Percentiles rank a stretch among this genome's conserved stretches.
These are phyloP conservation scores for Crematogaster levior DNA, from an alignment of 2,888 invertebrate genomes.

Conservation along the genomic window DNA sequence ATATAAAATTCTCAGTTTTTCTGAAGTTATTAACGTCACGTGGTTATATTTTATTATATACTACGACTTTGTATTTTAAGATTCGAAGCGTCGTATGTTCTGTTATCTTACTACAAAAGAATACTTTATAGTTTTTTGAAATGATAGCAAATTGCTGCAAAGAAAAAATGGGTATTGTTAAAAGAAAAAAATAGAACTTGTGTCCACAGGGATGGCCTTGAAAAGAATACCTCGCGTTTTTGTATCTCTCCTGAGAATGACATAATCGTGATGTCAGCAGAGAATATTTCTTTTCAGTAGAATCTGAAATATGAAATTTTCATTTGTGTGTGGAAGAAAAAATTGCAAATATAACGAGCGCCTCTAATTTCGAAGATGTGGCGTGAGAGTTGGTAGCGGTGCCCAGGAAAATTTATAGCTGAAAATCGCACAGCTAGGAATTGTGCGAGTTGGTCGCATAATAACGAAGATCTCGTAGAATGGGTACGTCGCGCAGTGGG, in stretches of 20 bases:
- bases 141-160: conserved; percentile 8
- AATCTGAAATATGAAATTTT: too few relatives aligned
- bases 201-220: too few relatives aligned
- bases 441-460: background rate
- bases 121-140: conserved; percentile 12
- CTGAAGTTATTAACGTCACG: background rate
- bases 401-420: conserved; percentile 20
- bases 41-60: too few relatives aligned
- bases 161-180: too few relatives aligned
- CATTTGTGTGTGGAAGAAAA: background rate
- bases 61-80: background rate
- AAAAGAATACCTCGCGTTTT: too few relatives aligned
- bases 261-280: too few relatives aligned
- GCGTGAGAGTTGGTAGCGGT: conserved; percentile 10
- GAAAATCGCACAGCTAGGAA: conserved; percentile 33
- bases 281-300: too few relatives aligned
- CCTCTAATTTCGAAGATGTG: too few relatives aligned
- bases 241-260: too few relatives aligned
- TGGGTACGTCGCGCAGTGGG: background rate
- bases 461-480: conserved; percentile 31
- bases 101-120: background rate
- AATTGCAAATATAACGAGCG: conserved; percentile 12
- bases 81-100: background rate
- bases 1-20: background rate
- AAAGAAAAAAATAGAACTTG: too few relatives aligned